phyloP scores from a whole-genome alignment of 2,113 vertebrate genomes.

The Nesospiza acunhae region DNA sequence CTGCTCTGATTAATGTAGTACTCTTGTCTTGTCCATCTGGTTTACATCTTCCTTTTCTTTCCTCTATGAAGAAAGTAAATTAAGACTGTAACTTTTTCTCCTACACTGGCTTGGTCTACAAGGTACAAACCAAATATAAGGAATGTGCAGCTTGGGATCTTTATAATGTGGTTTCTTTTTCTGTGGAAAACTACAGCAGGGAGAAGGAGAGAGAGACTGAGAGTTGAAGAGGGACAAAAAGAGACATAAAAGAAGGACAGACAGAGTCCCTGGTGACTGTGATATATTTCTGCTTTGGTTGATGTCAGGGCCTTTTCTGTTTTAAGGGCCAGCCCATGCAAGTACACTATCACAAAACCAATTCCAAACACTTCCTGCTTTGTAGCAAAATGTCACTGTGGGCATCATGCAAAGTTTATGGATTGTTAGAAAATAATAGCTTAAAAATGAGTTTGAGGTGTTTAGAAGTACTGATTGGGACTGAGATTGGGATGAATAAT shows the following conservation, averaged over 20 bases:
- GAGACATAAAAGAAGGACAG: not conserved
- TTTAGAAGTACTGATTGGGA: not conserved
- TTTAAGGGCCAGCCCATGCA: not conserved
- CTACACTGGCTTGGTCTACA: not conserved
- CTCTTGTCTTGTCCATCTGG: not conserved
- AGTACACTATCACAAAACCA: not conserved
- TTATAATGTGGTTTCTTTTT: not conserved
- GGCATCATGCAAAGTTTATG: not conserved
- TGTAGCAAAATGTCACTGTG: not conserved
- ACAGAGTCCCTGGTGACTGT: not conserved
- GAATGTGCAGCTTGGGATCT: not conserved
- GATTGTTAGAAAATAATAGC: not conserved
- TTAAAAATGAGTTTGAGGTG: not conserved
- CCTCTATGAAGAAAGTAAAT: not conserved
- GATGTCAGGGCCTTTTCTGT: not conserved
- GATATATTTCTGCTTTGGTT: not conserved
- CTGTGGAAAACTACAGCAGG: not conserved
- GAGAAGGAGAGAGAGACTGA: not conserved
- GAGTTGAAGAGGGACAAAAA: not conserved
- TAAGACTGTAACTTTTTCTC: not conserved
- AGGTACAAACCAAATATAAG: not conserved
- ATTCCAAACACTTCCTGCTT: not conserved
- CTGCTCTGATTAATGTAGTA: not conserved
- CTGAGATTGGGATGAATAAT: not conserved
- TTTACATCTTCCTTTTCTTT: not conserved